Evolutionary conservation across 2,113 vertebrate species (phyloP), one percentile per base, ranked within the genome.

Genomic region (Toxostoma redivivum): DNA sequence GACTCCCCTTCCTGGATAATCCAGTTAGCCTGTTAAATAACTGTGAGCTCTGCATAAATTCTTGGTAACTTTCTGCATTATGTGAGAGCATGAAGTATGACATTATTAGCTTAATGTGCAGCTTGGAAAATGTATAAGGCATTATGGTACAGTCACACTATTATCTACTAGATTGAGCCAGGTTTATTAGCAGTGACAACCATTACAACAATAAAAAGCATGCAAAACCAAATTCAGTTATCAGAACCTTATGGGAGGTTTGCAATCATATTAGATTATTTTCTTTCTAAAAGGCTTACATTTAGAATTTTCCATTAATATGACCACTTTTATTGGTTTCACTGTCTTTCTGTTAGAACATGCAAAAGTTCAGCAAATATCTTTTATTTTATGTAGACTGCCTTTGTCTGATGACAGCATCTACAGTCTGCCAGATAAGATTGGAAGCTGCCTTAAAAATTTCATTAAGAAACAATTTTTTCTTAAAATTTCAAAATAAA

Each of bases 21-120:
- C 74, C 82, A 92, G 86, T 95, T 96, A 94, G 91, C 57, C 74
- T 91, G 81, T 80, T 92, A 94, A 92, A 81, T 89, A 90, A 91
- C 74, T 94, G 12, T 62, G 37, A 85, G 69, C 30, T 54, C 90
- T 0, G 3, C 62, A 80, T 77, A 81, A 94, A 86, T 51, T 87
- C 77, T 76, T 79, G 54, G 60, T 62, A 86, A 77, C 35, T 6
- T 88, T 88, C 30, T 96, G 38, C 61, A 37, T 80, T 81, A 30
- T 84, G 42, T 70, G 33, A 78, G 35, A 86, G 13, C 48, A 74
- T 54, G 35, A 82, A 88, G n/a, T 65, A 90, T 67, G 70, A 66
- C 54, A 66, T 76, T 81, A 79, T 74, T 91, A 80, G 53, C 50
- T 94, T 81, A 82, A 89, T 40, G 57, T 64, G 60, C 31, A 57